These are phyloP conservation scores for Morpho achilles DNA, from an alignment of 2,888 invertebrate genomes.

Conservation along the genomic window DNA sequence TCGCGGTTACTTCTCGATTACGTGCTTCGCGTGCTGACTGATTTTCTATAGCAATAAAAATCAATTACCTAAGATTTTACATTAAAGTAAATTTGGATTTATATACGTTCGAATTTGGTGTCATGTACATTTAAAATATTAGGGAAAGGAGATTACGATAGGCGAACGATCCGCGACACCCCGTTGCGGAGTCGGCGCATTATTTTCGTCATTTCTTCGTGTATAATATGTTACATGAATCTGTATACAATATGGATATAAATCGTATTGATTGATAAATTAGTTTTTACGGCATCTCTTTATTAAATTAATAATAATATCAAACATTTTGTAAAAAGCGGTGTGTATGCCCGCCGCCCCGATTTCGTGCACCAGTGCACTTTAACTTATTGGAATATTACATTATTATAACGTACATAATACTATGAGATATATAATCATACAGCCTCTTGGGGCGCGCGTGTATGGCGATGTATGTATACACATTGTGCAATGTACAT, in stretches of 20 bases:
- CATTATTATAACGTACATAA: constrained; percentile 79
- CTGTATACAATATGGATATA: constrained; percentile 81
- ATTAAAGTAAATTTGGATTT: constrained; percentile 80
- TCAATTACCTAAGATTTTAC: constrained; percentile 81
- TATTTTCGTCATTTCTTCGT: constrained; percentile 80
- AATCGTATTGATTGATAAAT: constrained; percentile 77
- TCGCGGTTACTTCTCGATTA: constrained; percentile 80
- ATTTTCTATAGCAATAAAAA: constrained; percentile 82
- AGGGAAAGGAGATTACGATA: constrained; percentile 75
- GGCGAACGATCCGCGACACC: constrained; percentile 66
- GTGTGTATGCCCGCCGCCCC: constrained; percentile 74
- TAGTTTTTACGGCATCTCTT: constrained; percentile 79
- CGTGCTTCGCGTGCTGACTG: constrained; percentile 81
- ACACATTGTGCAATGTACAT: constrained; percentile 86
- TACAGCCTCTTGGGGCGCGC: constrained; percentile 81
- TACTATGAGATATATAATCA: constrained; percentile 79
- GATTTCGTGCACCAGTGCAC: constrained; percentile 80
- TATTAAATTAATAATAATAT: constrained; percentile 79
- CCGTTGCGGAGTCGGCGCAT: constrained; percentile 66
- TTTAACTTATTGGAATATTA: constrained; percentile 79
- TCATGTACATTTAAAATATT: constrained; percentile 80
- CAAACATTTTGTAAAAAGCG: constrained; percentile 78
- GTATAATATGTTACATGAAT: constrained; percentile 83
- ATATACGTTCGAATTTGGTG: constrained; percentile 80
- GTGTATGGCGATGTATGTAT: constrained; percentile 84